Percentiles rank a stretch among this genome's conserved stretches.
Conservation (phyloP, 2,797 vertebrate species). For the Pseudotriccus pelzelni region DNA sequence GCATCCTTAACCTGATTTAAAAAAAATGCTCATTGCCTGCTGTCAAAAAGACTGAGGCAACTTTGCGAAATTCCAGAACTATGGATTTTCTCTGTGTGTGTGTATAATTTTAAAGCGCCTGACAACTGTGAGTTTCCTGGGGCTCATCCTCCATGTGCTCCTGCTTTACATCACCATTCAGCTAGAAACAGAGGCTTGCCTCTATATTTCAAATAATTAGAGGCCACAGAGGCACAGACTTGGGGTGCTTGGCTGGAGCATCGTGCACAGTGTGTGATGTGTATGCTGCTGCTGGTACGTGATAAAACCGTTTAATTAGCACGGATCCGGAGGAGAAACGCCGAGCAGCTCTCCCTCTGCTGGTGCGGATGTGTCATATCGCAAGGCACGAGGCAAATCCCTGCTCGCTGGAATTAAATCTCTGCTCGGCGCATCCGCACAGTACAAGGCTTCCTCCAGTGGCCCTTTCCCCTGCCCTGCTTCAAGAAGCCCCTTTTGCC, state of each 20-base stretch:
- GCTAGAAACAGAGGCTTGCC: not conserved
- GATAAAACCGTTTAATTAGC: not conserved
- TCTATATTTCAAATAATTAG: not conserved
- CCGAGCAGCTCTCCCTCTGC: constrained; percentile 5
- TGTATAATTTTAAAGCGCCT: accelerated
- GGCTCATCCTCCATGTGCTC: accelerated
- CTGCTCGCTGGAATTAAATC: not conserved
- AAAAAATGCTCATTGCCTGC: not conserved
- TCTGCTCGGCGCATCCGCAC: accelerated
- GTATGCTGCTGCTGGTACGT: accelerated
- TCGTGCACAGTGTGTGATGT: accelerated
- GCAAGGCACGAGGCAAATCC: accelerated
- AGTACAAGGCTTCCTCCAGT: accelerated
- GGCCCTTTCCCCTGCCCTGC: not conserved
- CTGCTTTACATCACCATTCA: not conserved
- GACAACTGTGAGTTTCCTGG: not conserved
- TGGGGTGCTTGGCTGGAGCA: not conserved
- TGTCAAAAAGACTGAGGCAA: not conserved
- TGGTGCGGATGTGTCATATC: not conserved
- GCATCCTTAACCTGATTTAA: not conserved
- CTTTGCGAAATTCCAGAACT: not conserved
- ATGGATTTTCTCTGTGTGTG: accelerated
- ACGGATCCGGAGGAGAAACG: accelerated
- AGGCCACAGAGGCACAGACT: not conserved
- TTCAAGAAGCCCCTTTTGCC: not conserved